Evolutionary conservation across 2,888 invertebrate species (phyloP).

Genomic region (Bombylius major): DNA sequence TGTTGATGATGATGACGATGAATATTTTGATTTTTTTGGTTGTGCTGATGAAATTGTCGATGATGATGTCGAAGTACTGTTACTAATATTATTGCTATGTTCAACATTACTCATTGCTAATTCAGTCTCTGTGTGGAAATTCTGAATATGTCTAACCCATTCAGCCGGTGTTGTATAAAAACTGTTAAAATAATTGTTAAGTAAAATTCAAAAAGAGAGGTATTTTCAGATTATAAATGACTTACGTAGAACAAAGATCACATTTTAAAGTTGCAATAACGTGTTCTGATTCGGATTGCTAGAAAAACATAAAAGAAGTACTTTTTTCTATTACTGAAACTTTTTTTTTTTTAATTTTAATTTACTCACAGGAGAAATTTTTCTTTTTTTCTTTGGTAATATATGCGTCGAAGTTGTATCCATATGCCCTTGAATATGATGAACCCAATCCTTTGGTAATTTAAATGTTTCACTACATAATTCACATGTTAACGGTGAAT

Average conservation of each 20-base stretch:
- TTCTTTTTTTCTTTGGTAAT: conserved; percentile 38
- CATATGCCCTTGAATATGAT: conserved; percentile 70
- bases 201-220: no score
- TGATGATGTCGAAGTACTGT: not conserved
- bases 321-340: not conserved
- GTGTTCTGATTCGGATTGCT: conserved; percentile 52
- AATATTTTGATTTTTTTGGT: not conserved
- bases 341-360: no score
- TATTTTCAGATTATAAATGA: conserved; percentile 5
- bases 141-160: conserved; percentile 79
- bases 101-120: conserved; percentile 42
- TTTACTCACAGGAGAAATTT: conserved; percentile 39
- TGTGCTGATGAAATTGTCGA: not conserved
- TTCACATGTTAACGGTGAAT: conserved; percentile 69
- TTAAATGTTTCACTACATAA: conserved; percentile 73
- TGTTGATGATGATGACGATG: not conserved
- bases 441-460: conserved; percentile 69
- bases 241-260: conserved; percentile 60
- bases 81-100: not conserved
- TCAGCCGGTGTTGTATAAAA: conserved; percentile 66
- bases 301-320: conserved; percentile 11
- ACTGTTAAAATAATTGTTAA: conserved; percentile 15
- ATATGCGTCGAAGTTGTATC: conserved; percentile 40
- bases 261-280: conserved; percentile 64
- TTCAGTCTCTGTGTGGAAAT: conserved; percentile 68